A percentile compares a stretch with the other conserved stretches of the same genome.
Evolutionary conservation across 1,140 invertebrate genomes (phyloP).

Genomic region (Cryptotermes secundus): DNA sequence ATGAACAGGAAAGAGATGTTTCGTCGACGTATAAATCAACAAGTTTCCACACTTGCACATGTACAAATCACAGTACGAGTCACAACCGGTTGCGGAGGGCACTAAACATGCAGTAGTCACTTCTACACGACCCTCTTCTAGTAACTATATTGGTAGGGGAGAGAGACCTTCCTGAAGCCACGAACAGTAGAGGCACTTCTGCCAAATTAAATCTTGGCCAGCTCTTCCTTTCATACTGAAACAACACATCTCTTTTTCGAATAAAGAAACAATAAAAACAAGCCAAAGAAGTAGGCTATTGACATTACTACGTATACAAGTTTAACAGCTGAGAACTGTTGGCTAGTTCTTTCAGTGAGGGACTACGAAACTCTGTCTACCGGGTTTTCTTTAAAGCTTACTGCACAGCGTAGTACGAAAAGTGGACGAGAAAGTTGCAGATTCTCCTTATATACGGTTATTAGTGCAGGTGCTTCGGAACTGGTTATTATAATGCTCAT

Average conservation of each 20-base stretch:
- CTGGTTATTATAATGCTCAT: not conserved
- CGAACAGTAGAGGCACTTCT: not conserved
- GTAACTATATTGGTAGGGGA: not conserved
- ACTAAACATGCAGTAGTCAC: not conserved
- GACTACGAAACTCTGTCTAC: not conserved
- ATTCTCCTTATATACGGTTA: not conserved
- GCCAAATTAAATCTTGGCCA: conserved; percentile 11
- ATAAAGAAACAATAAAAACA: not conserved
- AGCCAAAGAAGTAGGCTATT: not conserved
- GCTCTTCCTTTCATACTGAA: not conserved
- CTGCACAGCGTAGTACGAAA: not conserved
- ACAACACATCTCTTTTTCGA: not conserved
- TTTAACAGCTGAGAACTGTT: not conserved
- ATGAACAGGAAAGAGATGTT: too few species aligned
- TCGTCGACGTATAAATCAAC: not conserved
- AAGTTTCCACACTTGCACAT: too few species aligned
- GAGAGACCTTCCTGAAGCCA: not conserved
- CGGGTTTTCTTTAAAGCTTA: not conserved
- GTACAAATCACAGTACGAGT: not conserved
- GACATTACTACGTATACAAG: not conserved
- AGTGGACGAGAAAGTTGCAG: not conserved
- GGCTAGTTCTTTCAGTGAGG: not conserved
- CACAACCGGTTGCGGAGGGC: not conserved
- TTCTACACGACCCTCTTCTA: not conserved
- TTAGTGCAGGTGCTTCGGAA: not conserved